Evolutionary conservation across 2,888 invertebrate genomes (phyloP).

Genomic region (Zaprionus lineosus): DNA sequence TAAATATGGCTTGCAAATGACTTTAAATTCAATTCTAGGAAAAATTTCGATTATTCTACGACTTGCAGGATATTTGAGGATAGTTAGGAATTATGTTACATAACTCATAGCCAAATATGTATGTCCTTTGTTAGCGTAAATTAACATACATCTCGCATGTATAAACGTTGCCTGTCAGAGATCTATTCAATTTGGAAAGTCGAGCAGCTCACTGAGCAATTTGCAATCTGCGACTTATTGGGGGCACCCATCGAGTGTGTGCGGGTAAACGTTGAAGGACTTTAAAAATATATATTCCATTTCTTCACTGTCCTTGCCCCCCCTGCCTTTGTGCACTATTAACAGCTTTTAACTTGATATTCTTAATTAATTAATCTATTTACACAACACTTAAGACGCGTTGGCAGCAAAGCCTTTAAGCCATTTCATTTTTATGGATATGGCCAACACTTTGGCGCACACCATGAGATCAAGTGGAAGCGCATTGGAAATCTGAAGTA

Average conservation of each 20-base stretch:
- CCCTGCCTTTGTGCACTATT: not conserved
- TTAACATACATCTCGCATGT: constrained; percentile 25
- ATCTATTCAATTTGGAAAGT: constrained; percentile 71
- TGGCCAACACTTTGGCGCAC: constrained; percentile 40
- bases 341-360: constrained; percentile 19
- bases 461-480: constrained; percentile 7
- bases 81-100: too few relatives aligned
- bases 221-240: constrained; percentile 14
- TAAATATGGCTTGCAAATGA: not conserved
- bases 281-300: not conserved
- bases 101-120: too few relatives aligned
- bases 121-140: not conserved
- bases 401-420: constrained; percentile 17
- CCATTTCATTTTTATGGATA: constrained; percentile 55
- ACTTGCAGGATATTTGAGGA: not conserved
- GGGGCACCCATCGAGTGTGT: too few relatives aligned
- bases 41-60: not conserved
- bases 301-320: too few relatives aligned
- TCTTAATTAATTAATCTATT: constrained; percentile 55
- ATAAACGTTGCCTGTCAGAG: constrained; percentile 20
- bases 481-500: constrained; percentile 32
- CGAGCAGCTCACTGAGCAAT: constrained; percentile 66
- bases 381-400: constrained; percentile 42
- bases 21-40: not conserved
- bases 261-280: not conserved